Evolutionary conservation across 2,888 invertebrate species (phyloP), one percentile per base, ranked within the genome.

Genomic region (Phalangium opilio): DNA sequence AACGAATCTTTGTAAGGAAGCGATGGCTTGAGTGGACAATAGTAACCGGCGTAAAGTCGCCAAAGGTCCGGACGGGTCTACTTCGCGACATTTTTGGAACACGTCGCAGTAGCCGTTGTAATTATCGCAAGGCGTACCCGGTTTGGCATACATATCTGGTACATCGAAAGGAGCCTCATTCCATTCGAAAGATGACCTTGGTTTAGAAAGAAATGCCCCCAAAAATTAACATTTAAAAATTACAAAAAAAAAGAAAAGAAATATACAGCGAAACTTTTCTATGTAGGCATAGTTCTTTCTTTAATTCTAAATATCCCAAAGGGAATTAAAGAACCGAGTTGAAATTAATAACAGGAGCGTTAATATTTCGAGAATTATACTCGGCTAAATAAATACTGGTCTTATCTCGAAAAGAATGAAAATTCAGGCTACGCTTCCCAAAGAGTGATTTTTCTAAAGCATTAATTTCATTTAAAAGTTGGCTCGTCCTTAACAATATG

Each of bases 91-190:
- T 62, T 75, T 75, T 66, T 79, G 76, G 59, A 77, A 78, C 45
- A 78, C 76, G 62, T 79, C 78, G 61, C 78, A 79, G 61, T 79
- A 79, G 67, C 90, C 89, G 63, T 84, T 86, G 67, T 89, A 87
- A 64, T 87, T 84, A 66, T 89, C 87, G 66, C 90, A 90, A 0
- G 90, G 89, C 43, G 89, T 89, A 49, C 91, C 91, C 0, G 91
- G 85, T 61, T 89, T 89, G 21, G 87, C 83, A 64, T 80, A 85
- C 79, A 89, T 84, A 62, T 89, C 84, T 0, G 91, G 90, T 58
- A 93, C 82, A 67, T 90, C 87, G 63, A 79, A 86, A 0, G 89
- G 89, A 55, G 79, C 72, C 44, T 78, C 76, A 68, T 90, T 90
- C 87, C 86, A 89, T 59, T 80, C 79, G 70, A 84, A 89, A 32